phyloP scores from a whole-genome alignment of 1,140 invertebrate species.

The Pogonomyrmex californicus region DNA sequence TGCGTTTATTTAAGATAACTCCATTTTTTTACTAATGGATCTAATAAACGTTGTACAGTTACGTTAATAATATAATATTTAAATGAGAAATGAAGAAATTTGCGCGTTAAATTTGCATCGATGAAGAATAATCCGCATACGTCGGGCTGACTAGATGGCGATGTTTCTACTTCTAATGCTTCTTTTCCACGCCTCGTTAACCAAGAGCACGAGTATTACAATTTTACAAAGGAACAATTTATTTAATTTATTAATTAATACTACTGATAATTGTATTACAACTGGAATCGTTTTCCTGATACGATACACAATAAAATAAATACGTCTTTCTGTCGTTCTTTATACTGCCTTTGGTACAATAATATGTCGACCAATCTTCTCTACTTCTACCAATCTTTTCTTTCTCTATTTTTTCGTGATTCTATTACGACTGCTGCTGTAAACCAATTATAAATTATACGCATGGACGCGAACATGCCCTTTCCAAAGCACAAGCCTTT shows the following conservation, averaged over 20 bases:
- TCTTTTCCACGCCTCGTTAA: not conserved
- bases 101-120: not conserved
- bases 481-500: conserved; percentile 21
- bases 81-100: not conserved
- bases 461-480: conserved; percentile 12
- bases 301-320: not conserved
- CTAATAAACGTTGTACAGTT: not conserved
- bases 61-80: not conserved
- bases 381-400: not conserved
- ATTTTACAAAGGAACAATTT: not conserved
- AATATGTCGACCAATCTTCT: too few species aligned
- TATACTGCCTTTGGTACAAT: not conserved
- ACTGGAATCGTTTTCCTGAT: not conserved
- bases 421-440: conserved; percentile 10
- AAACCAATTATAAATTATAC: conserved; percentile 66
- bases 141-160: conserved; percentile 50
- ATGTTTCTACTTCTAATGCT: conserved; percentile 55
- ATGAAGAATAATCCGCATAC: not conserved
- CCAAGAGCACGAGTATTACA: not conserved
- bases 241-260: not conserved
- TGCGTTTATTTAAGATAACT: not conserved
- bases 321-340: not conserved
- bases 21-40: not conserved
- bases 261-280: not conserved
- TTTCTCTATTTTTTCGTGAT: conserved; percentile 11